Evolutionary conservation across 2,113 vertebrate genomes (phyloP).

Genomic region (Seriola quinqueradiata): DNA sequence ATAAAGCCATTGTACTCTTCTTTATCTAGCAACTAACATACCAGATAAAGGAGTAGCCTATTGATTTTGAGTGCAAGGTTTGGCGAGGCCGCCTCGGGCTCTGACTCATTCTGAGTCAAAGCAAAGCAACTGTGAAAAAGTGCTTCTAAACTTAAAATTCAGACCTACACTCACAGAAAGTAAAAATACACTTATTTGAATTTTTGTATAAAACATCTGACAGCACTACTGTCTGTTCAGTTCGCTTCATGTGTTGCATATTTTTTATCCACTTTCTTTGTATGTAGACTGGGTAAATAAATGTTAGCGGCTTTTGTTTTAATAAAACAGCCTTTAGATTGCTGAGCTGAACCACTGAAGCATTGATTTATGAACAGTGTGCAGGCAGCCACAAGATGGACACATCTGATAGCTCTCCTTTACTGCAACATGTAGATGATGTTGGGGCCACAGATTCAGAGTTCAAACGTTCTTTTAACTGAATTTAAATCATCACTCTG

Average conservation of each 20-base stretch:
- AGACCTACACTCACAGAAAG: neutral
- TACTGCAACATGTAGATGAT: neutral
- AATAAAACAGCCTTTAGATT: neutral
- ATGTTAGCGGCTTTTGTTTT: neutral
- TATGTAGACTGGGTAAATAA: neutral
- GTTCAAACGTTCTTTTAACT: neutral
- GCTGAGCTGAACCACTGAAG: neutral
- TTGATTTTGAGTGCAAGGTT: constrained; percentile 59
- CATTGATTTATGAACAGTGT: neutral
- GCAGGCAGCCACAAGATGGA: neutral
- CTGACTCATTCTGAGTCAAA: constrained; percentile 62
- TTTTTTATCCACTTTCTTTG: neutral
- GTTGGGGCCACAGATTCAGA: neutral
- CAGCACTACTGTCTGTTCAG: neutral
- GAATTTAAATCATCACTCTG: neutral
- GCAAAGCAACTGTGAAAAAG: constrained; percentile 22
- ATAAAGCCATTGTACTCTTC: constrained; percentile 19
- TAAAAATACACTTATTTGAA: neutral
- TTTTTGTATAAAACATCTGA: constrained; percentile 11
- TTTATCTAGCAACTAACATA: constrained; percentile 38
- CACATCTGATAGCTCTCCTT: neutral
- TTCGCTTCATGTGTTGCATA: neutral
- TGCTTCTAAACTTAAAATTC: constrained; percentile 27
- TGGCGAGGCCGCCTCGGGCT: constrained; percentile 45
- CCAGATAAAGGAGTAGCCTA: constrained; percentile 50